Evolutionary conservation across 2,888 invertebrate species (phyloP).

Genomic region (Octodonta nipae): DNA sequence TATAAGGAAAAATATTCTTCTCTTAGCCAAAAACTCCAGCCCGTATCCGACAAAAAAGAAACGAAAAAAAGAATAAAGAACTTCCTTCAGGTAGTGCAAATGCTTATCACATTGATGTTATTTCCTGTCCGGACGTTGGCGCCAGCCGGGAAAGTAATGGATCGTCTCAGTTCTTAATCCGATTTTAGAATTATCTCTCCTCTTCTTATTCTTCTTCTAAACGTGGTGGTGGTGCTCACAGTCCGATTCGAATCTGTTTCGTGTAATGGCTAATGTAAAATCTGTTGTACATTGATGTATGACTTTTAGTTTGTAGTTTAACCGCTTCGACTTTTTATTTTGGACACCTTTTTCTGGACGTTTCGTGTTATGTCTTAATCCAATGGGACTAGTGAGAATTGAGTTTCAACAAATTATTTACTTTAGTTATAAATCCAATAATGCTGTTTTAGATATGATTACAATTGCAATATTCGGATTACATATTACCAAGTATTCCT

Average conservation of each 20-base stretch:
- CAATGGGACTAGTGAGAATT: no score
- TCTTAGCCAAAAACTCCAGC: no score
- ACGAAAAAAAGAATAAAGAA: no score
- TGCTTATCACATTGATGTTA: constrained; percentile 14
- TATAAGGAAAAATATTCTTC: no score
- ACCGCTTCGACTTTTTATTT: constrained; percentile 14
- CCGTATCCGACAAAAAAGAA: no score
- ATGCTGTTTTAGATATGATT: no score
- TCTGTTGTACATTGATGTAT: constrained; percentile 21
- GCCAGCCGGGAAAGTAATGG: constrained; percentile 29
- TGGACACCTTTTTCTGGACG: constrained; percentile 7
- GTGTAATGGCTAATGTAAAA: constrained; percentile 26
- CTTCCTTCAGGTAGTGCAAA: constrained; percentile 1
- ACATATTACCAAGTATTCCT: no score
- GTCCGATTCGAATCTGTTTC: constrained; percentile 23
- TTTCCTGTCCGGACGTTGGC: constrained; percentile 32
- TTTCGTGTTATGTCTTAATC: no score
- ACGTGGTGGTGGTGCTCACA: constrained; percentile 11
- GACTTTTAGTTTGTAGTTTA: constrained; percentile 17
- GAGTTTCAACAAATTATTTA: no score
- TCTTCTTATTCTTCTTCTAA: neutral
- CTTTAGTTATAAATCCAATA: no score
- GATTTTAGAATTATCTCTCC: constrained; percentile 23
- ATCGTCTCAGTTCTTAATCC: constrained; percentile 32
- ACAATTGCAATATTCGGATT: no score